phyloP scores from a whole-genome alignment of 2,888 invertebrate species.

The Aphelenchoides bicaudatus region DNA sequence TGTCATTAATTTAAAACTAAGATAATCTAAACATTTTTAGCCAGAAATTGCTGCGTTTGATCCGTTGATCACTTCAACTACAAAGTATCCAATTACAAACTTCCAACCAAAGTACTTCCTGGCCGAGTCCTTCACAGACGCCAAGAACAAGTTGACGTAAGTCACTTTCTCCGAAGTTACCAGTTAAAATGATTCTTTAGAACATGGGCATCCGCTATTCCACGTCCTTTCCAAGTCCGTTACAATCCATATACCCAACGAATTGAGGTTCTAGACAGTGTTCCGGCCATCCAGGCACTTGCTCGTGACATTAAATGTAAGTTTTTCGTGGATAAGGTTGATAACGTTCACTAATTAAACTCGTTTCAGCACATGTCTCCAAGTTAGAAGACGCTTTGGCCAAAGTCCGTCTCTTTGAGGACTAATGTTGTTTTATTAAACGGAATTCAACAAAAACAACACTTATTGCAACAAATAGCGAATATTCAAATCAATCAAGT shows the following conservation, averaged over 20 bases:
- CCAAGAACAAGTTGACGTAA: slow-evolving; percentile 94
- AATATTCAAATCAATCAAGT: too few species aligned
- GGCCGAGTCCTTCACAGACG: slow-evolving; percentile 89
- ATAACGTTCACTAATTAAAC: slow-evolving; percentile 7
- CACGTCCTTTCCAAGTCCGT: slow-evolving; percentile 90
- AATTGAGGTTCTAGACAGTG: slow-evolving; percentile 85
- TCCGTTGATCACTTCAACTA: slow-evolving; percentile 77
- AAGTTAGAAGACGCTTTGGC: slow-evolving; percentile 53
- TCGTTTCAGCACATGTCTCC: slow-evolving; percentile 43
- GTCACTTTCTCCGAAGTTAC: slow-evolving; percentile 10
- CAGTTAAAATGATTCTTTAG: slow-evolving; percentile 62
- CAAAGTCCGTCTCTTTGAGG: slow-evolving; percentile 22
- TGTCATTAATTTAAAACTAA: slow-evolving; percentile 10
- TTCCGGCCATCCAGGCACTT: slow-evolving; percentile 79
- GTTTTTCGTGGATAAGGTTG: neutral
- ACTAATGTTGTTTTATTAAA: too few species aligned
- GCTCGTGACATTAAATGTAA: slow-evolving; percentile 66
- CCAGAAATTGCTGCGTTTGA: slow-evolving; percentile 81
- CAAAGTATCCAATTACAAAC: slow-evolving; percentile 93
- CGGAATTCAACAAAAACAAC: too few species aligned
- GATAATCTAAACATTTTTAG: too few species aligned
- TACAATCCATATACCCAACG: slow-evolving; percentile 91
- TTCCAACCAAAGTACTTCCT: slow-evolving; percentile 95
- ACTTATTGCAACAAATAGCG: too few species aligned
- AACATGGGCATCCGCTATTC: slow-evolving; percentile 85